Percentiles rank a stretch among this genome's conserved stretches.
Conservation (phyloP, 2,113 vertebrate genomes). For the Pseudorectes ferrugineus region DNA sequence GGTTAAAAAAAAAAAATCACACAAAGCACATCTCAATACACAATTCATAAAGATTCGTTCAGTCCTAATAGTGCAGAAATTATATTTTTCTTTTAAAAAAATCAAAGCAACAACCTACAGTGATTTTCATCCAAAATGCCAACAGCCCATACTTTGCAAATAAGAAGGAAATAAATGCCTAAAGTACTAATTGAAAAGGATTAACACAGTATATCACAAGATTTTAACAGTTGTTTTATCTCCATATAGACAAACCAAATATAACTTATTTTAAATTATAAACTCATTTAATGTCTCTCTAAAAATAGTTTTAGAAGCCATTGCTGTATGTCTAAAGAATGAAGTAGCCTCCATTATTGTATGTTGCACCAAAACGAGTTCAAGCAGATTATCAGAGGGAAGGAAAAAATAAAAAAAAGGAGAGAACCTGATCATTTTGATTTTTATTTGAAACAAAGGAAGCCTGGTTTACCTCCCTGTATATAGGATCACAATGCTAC, state of each 20-base stretch:
- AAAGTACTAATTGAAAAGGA: slow-evolving; percentile 72
- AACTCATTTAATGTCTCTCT: slow-evolving; percentile 61
- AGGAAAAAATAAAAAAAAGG: not conserved
- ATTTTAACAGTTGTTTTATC: slow-evolving; percentile 74
- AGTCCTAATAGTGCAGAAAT: slow-evolving; percentile 90
- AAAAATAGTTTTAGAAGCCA: slow-evolving; percentile 48
- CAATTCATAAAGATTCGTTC: slow-evolving; percentile 87
- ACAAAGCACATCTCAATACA: slow-evolving; percentile 89
- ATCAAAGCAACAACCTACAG: slow-evolving; percentile 82
- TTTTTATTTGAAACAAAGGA: slow-evolving; percentile 78
- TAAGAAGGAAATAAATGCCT: slow-evolving; percentile 69
- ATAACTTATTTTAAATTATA: slow-evolving; percentile 77
- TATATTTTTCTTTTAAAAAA: slow-evolving; percentile 67
- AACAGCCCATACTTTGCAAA: slow-evolving; percentile 74
- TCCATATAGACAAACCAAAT: slow-evolving; percentile 79
- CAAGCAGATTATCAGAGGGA: slow-evolving; percentile 68
- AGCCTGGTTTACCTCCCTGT: slow-evolving; percentile 81
- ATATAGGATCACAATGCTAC: slow-evolving; percentile 85
- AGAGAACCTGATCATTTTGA: slow-evolving; percentile 75
- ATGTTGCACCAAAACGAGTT: slow-evolving; percentile 72
- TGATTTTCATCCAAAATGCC: slow-evolving; percentile 79
- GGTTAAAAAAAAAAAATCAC: slow-evolving; percentile 77
- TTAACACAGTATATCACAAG: slow-evolving; percentile 79
- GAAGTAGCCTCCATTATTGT: slow-evolving; percentile 71
- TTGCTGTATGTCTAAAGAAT: slow-evolving; percentile 69